These are phyloP conservation scores for Panorpa germanica DNA, from an alignment of 2,888 invertebrate species.

Conservation along the genomic window DNA sequence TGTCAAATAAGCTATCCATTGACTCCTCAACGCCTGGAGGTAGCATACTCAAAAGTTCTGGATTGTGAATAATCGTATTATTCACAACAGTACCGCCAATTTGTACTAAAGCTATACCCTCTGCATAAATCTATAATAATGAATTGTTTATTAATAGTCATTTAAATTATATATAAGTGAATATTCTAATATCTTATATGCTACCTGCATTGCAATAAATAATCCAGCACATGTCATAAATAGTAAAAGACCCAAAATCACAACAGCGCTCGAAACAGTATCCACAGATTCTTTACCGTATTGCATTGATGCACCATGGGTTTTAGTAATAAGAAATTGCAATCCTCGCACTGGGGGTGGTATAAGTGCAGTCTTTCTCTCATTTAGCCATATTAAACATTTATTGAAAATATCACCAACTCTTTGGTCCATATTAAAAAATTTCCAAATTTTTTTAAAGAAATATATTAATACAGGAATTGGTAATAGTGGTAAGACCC, in stretches of 20 bases:
- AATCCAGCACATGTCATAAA: constrained; percentile 61
- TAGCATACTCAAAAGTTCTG: constrained; percentile 63
- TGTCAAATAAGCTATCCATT: constrained; percentile 76
- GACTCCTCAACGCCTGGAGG: constrained; percentile 74
- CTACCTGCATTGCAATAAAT: constrained; percentile 68
- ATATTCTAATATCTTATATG: not conserved
- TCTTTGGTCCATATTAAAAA: constrained; percentile 32
- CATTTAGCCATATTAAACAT: constrained; percentile 21
- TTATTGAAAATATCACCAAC: constrained; percentile 16
- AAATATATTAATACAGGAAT: constrained; percentile 58
- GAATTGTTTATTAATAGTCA: constrained; percentile 13
- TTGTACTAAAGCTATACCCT: constrained; percentile 81
- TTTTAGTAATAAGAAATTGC: constrained; percentile 43
- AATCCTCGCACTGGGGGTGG: constrained; percentile 65
- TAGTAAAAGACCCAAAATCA: constrained; percentile 69
- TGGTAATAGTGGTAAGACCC: constrained; percentile 58
- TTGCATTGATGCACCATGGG: constrained; percentile 39
- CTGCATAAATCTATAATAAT: constrained; percentile 66
- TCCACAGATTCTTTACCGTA: constrained; percentile 60
- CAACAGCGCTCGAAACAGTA: constrained; percentile 67
- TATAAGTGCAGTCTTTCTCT: constrained; percentile 39
- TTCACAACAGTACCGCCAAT: constrained; percentile 76
- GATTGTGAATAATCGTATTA: constrained; percentile 74
- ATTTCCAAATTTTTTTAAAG: constrained; percentile 29
- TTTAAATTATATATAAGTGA: constrained; percentile 6